These are phyloP conservation scores for Lordiphosa clarofinis DNA, from an alignment of 1,140 invertebrate genomes.

Conservation along the genomic window DNA sequence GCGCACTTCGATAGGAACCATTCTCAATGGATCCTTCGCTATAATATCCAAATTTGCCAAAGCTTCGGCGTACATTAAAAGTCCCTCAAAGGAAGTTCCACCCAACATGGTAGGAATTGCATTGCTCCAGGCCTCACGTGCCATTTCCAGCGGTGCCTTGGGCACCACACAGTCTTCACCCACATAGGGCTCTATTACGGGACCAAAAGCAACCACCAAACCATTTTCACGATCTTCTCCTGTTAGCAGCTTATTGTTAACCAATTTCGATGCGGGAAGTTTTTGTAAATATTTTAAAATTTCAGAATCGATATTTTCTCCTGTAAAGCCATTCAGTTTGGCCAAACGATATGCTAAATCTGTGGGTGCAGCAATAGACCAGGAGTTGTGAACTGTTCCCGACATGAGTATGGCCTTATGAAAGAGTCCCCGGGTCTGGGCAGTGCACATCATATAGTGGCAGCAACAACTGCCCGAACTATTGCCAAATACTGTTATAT, in stretches of 20 bases:
- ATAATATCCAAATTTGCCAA: conserved; percentile 25
- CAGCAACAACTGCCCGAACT: conserved; percentile 77
- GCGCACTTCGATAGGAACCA: conserved; percentile 48
- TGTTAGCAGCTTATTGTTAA: conserved; percentile 35
- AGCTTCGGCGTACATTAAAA: conserved; percentile 47
- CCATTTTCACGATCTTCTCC: conserved; percentile 50
- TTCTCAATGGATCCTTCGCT: conserved; percentile 34
- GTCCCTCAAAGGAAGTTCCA: conserved; percentile 68
- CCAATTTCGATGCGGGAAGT: conserved; percentile 35
- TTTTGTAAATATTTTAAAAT: conserved; percentile 73
- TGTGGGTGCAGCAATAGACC: conserved; percentile 80
- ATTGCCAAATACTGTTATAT: conserved; percentile 78
- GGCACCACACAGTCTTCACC: conserved; percentile 62
- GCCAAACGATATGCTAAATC: conserved; percentile 59
- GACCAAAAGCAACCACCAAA: conserved; percentile 52
- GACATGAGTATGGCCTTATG: conserved; percentile 83
- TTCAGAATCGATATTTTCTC: conserved; percentile 62
- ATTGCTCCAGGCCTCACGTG: conserved; percentile 62
- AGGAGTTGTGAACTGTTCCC: conserved; percentile 80
- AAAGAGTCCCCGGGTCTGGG: conserved; percentile 80
- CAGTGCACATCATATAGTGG: conserved; percentile 65
- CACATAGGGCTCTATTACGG: conserved; percentile 73
- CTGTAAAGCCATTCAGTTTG: conserved; percentile 41
- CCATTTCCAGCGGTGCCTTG: conserved; percentile 52
- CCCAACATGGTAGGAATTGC: conserved; percentile 78